These are phyloP conservation scores for Psophia crepitans DNA, from an alignment of 2,113 vertebrate species.

Conservation along the genomic window DNA sequence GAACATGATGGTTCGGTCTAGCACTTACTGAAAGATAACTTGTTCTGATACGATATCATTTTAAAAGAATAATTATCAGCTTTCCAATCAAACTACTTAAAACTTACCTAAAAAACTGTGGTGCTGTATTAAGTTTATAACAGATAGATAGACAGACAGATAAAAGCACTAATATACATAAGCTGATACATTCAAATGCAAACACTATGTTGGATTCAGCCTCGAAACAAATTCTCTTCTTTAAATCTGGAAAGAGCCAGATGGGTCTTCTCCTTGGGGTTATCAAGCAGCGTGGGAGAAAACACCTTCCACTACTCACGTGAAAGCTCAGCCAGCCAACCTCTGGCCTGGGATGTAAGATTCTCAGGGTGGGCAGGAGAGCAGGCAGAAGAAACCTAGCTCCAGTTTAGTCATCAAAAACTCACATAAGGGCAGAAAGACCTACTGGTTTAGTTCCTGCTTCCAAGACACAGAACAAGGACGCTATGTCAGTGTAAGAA, in stretches of 20 bases:
- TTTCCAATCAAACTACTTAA: not conserved
- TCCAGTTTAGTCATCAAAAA: not conserved
- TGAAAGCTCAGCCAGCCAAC: not conserved
- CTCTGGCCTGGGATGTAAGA: not conserved
- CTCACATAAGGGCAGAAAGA: not conserved
- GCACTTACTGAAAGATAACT: not conserved
- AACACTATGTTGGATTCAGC: not conserved
- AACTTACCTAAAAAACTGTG: not conserved
- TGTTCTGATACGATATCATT: not conserved
- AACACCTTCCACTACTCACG: not conserved
- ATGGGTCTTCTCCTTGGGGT: not conserved
- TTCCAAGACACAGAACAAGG: not conserved
- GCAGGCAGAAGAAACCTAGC: not conserved
- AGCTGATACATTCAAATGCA: not conserved
- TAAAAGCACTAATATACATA: not conserved
- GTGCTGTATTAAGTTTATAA: not conserved
- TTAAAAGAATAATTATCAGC: not conserved
- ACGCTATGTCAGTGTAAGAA: not conserved
- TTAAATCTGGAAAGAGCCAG: not conserved
- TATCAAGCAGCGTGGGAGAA: not conserved
- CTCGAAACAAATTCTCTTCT: not conserved
- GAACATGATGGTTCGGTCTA: not conserved
- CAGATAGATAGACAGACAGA: not conserved
- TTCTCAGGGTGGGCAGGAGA: not conserved
- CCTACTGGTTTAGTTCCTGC: not conserved